Base-by-base conservation (phyloP, 35 echinoderm and acorn worm species). In the Heliocidaris erythrogramma region DNA sequence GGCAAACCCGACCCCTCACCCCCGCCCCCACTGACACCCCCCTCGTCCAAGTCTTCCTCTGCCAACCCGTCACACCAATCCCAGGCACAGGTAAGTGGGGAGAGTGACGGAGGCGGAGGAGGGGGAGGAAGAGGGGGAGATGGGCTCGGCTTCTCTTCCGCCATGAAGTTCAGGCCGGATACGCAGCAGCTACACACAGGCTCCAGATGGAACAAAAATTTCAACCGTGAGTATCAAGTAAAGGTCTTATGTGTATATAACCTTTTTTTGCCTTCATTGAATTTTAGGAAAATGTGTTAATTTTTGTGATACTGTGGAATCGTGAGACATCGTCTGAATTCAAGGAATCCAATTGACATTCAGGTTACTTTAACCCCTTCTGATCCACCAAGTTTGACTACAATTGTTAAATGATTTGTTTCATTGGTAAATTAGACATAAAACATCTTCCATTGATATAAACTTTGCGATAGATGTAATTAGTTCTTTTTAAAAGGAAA, bases 41-140 rank as follows among this genome's bases (percentile, higher is more conserved):
- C 91, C 48, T 59, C 91, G 12, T 92, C 91, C 47, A 30, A 49
- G 50, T 18, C 91, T 49, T 52, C 47, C 48, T 92, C 87, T 13
- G 13, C 91, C 48, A 52, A 49, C 29, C 47, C 47, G 13, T n/a
- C 91, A 92, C 50, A 49, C 47, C 48, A 92, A n/a, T 92, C 91
- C 13, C 14, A 92, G 49, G 27, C 47, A 48, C 91, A 92, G 91
- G 91, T 92, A 92, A 92, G 91, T 92, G 91, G 91, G 27, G 48
- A 92, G 31, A 59, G 91, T 59, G 91, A 59, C 27, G 91, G 49
- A 12, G 91, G 47, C 18, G 48, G 91, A 30, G 91, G 48, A 52
- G 91, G 91, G 13, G 50, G 91, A 48, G 91, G 91, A 52, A 49
- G 91, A 49, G 91, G 91, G 47, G 91, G 91, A 32, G 48, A 30